Evolutionary conservation across 2,888 invertebrate species (phyloP), one percentile per base, ranked within the genome.

Genomic region (Ormyrus rosae): DNA sequence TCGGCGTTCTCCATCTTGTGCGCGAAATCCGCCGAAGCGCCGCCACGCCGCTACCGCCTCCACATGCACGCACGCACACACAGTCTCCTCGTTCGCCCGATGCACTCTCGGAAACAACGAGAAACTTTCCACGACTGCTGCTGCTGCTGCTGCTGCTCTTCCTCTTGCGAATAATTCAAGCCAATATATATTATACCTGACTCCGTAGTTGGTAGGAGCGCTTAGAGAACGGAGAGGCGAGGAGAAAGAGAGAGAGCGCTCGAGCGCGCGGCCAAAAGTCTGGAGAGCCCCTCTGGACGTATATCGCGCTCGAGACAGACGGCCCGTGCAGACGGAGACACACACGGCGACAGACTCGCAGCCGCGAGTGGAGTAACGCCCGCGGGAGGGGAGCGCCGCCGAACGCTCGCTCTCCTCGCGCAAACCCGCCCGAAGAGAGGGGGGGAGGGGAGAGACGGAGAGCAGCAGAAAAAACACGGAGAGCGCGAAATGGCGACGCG

Each of bases 401-500:
- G 45, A 56, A 46, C 45, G 72, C 61, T 61, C 61, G 50, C 51
- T 19, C 72, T 61, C 71, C 71, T 45, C 61, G 72, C 63, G 53
- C 61, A 63, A 53, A 72, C 45, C 61, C 61, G 55, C 60, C 64
- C 53, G 34, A 70, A 70, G 61, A 4, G 19, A 55, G 69, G 13
- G 55, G 13, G 65, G 45, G 34, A 55, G 13, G 46, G 11, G 1
- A 8, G 46, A 48, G 13, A 9, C 8, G 10, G 50, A 50, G 72
- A 63, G 67, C 34, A 45, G 53, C 55, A 51, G 11, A 71, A 72
- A 78, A 72, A 51, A 72, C 65, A 58, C 19, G 19, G 63, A 68
- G 68, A 6, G 51, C 51, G 68, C 68, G 68, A 72, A 79, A 79
- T 69, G 79, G 73, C 74, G 79, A 79, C 79, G 79, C 73, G 79